phyloP scores from a whole-genome alignment of 2,888 invertebrate species.

The Epistrophe grossulariae region DNA sequence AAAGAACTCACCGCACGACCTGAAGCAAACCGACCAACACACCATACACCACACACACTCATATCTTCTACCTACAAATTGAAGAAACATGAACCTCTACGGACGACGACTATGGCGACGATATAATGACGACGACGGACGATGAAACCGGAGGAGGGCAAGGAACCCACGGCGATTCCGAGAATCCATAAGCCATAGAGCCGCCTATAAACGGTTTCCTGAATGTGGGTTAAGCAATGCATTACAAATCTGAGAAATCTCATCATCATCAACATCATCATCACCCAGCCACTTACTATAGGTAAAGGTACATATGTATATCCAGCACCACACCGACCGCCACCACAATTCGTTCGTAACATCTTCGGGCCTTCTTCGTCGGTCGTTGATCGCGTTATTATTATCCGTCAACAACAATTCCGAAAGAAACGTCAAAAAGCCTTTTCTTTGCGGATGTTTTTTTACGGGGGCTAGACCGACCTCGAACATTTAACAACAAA shows the following conservation, averaged over 20 bases:
- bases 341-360: not conserved
- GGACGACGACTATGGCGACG: not conserved
- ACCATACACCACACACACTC: constrained; percentile 27
- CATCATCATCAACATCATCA: constrained; percentile 71
- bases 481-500: constrained; percentile 45
- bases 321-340: not conserved
- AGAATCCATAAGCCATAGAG: constrained; percentile 75
- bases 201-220: constrained; percentile 75
- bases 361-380: constrained; percentile 19
- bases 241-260: constrained; percentile 75
- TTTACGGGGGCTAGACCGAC: constrained; percentile 37
- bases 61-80: constrained; percentile 31
- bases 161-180: constrained; percentile 74
- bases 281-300: constrained; percentile 26
- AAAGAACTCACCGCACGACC: constrained; percentile 74
- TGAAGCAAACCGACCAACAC: constrained; percentile 43
- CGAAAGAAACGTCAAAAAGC: constrained; percentile 66
- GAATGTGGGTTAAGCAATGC: constrained; percentile 76
- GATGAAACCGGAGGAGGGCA: constrained; percentile 58
- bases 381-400: constrained; percentile 47
- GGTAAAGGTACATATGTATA: not conserved
- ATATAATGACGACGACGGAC: constrained; percentile 2
- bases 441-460: constrained; percentile 60
- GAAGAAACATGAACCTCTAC: constrained; percentile 44
- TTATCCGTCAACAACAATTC: constrained; percentile 54